phyloP scores from a whole-genome alignment of 2,113 vertebrate genomes.

The Synodontis membranacea region DNA sequence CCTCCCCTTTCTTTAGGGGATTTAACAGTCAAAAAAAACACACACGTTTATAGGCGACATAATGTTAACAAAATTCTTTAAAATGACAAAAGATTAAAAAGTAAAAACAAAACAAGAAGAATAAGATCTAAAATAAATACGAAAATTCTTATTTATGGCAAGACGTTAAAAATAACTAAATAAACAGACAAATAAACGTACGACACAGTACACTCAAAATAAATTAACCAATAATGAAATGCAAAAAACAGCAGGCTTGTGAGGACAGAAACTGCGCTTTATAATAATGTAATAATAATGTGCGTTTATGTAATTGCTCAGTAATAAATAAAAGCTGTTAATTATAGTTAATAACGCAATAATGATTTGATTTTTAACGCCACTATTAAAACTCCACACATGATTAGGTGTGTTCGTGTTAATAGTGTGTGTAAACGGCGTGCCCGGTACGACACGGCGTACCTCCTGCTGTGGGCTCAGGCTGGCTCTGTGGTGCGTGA shows the following conservation, averaged over 20 bases:
- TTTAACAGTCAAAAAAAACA: too few relatives aligned
- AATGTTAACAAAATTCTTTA: background rate
- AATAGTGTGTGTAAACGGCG: background rate
- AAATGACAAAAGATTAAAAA: background rate
- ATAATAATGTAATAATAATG: background rate
- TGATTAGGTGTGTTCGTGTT: background rate
- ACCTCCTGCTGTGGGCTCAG: slow-evolving; percentile 89
- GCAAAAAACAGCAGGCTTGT: background rate
- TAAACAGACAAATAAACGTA: too few relatives aligned
- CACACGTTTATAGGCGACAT: too few relatives aligned
- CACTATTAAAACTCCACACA: background rate
- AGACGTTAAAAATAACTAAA: too few relatives aligned
- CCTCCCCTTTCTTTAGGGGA: too few relatives aligned
- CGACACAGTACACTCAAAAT: too few relatives aligned
- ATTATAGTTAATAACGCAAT: background rate
- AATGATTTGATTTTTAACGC: background rate
- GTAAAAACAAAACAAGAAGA: background rate
- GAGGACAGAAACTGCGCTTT: background rate
- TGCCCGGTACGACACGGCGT: background rate
- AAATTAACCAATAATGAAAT: background rate
- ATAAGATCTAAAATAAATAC: too few relatives aligned
- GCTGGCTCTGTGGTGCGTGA: slow-evolving; percentile 72
- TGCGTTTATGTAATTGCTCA: background rate
- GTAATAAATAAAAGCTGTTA: background rate
- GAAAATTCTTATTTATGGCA: too few relatives aligned